Percentiles rank a stretch among this genome's conserved stretches.
Evolutionary conservation across 1,140 invertebrate genomes (phyloP).

Genomic region (Anastatus disparis): DNA sequence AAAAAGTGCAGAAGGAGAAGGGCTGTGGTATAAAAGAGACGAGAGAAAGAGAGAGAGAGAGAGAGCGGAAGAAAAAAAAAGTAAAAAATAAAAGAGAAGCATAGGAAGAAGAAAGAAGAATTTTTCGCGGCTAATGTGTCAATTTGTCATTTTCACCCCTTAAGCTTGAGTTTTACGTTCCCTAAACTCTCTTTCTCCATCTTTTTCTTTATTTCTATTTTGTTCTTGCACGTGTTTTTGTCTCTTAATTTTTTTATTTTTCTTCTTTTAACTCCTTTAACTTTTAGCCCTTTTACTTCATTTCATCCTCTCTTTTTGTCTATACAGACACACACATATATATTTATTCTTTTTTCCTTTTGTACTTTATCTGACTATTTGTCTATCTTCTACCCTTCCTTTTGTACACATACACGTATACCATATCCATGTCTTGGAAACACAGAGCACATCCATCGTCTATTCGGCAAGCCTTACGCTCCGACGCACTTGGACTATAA

Average conservation of each 20-base stretch:
- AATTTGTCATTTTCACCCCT: constrained; percentile 53
- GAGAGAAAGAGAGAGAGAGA: no score
- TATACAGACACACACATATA: no score
- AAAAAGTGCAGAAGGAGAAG: constrained; percentile 12
- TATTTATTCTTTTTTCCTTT: background rate
- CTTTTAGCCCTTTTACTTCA: constrained; percentile 3
- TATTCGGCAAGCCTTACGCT: constrained; percentile 46
- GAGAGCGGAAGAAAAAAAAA: no score
- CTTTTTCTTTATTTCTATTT: background rate
- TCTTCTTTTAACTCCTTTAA: background rate
- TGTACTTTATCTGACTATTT: background rate
- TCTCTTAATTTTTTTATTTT: constrained; percentile 20
- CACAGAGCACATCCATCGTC: constrained; percentile 48
- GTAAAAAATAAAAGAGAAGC: constrained; percentile 12
- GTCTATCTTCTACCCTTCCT: background rate
- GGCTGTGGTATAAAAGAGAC: no score
- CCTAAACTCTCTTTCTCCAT: background rate
- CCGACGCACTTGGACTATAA: constrained; percentile 49
- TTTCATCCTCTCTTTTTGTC: constrained; percentile 1
- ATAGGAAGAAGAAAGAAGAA: constrained; percentile 29
- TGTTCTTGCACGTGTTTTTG: background rate
- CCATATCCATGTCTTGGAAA: no score
- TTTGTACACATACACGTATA: background rate
- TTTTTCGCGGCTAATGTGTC: constrained; percentile 49
- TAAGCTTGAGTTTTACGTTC: background rate